A percentile compares a stretch with the other conserved stretches of the same genome.
These are phyloP conservation scores for Malurus melanocephalus DNA, from an alignment of 2,113 vertebrate genomes.

Conservation along the genomic window DNA sequence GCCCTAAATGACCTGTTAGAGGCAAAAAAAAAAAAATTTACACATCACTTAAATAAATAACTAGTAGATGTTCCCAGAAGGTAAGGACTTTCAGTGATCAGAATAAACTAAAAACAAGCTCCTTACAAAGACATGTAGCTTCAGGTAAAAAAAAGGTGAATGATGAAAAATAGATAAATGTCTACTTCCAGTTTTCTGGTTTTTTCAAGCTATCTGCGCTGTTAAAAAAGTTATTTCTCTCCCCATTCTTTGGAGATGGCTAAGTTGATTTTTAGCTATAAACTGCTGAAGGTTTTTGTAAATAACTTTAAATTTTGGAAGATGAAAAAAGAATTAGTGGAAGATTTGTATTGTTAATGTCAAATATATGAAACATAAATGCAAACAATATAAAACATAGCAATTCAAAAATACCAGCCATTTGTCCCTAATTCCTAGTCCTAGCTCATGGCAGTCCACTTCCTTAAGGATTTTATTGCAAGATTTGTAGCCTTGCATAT, in stretches of 20 bases:
- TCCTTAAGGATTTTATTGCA: not conserved
- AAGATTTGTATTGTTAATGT: not conserved
- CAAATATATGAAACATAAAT: not conserved
- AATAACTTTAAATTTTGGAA: not conserved
- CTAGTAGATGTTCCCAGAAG: not conserved
- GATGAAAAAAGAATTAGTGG: not conserved
- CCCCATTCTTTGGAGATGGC: not conserved
- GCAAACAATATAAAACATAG: not conserved
- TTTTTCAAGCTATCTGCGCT: not conserved
- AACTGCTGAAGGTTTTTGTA: rapidly evolving
- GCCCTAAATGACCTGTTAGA: not conserved
- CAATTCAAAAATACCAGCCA: not conserved
- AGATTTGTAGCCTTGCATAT: not conserved
- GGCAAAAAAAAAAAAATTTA: not conserved
- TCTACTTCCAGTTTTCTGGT: not conserved
- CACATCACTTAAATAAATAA: not conserved
- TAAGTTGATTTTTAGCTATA: not conserved
- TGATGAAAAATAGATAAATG: not conserved
- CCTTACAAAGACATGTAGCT: not conserved
- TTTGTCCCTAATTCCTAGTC: not conserved
- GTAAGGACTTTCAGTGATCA: not conserved
- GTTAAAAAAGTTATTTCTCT: not conserved
- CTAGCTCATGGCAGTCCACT: not conserved
- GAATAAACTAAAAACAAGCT: not conserved
- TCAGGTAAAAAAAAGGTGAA: not conserved